phyloP scores from a whole-genome alignment of 2,797 vertebrate genomes.

The Lacerta agilis region DNA sequence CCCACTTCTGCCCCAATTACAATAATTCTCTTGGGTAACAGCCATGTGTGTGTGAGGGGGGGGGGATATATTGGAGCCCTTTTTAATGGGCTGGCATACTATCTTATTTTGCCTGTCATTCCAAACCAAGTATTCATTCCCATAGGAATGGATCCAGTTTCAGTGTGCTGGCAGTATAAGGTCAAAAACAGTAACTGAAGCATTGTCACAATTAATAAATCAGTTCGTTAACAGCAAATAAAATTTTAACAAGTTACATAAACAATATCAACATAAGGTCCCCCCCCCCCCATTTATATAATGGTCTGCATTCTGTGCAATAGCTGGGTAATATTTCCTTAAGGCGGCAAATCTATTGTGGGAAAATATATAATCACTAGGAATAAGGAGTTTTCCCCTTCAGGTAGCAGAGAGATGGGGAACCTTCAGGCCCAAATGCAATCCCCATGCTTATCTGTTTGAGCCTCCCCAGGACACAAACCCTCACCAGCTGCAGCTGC shows the following conservation, averaged over 20 bases:
- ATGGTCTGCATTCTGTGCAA: too few species aligned
- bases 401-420: too few species aligned
- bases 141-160: background rate
- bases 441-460: too few species aligned
- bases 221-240: background rate
- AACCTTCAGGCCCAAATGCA: too few species aligned
- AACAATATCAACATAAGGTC: background rate
- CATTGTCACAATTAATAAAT: background rate
- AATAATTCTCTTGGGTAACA: background rate
- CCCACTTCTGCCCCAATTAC: constrained; percentile 42
- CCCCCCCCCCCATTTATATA: background rate
- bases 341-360: background rate
- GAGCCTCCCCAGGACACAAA: too few species aligned
- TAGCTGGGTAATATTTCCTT: background rate
- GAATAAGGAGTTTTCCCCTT: background rate
- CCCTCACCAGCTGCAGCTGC: too few species aligned
- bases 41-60: background rate
- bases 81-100: background rate
- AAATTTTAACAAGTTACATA: background rate
- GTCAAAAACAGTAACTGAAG: background rate
- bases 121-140: background rate
- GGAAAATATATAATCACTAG: background rate
- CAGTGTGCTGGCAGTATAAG: background rate
- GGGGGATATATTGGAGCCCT: background rate
- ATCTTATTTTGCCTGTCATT: background rate